phyloP scores from a whole-genome alignment of 1,140 invertebrate species.

The Nixonia krombeini region DNA sequence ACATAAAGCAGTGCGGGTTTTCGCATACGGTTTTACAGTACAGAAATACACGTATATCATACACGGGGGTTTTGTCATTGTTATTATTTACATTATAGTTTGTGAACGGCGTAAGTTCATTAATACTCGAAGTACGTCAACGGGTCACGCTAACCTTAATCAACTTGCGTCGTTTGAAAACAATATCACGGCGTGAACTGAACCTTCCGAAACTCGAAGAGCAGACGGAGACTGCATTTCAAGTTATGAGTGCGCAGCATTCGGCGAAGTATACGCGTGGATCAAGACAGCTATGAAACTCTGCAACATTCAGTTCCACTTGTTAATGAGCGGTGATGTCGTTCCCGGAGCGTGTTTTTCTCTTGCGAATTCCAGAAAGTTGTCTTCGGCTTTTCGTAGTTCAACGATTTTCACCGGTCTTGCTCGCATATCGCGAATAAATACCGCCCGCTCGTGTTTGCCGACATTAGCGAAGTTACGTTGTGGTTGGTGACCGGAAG shows the following conservation, averaged over 20 bases:
- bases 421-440: constrained; percentile 45
- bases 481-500: constrained; percentile 42
- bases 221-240: constrained; percentile 32
- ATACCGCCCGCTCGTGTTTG: constrained; percentile 46
- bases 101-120: no score
- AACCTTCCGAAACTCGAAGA: constrained; percentile 10
- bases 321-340: constrained; percentile 63
- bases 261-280: constrained; percentile 30
- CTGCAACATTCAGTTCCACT: constrained; percentile 50
- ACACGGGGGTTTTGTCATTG: no score
- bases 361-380: constrained; percentile 37
- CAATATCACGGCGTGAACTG: no score
- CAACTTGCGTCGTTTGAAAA: no score
- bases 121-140: no score
- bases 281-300: constrained; percentile 48
- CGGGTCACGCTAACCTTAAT: no score
- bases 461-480: constrained; percentile 35
- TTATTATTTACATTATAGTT: no score
- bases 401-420: constrained; percentile 44
- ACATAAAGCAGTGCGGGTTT: no score
- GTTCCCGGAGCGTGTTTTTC: constrained; percentile 44
- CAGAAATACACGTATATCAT: no score
- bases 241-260: constrained; percentile 34
- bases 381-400: constrained; percentile 43
- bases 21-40: no score